Evolutionary conservation across 2,888 invertebrate genomes (phyloP).

Genomic region (Diabrotica balteata): DNA sequence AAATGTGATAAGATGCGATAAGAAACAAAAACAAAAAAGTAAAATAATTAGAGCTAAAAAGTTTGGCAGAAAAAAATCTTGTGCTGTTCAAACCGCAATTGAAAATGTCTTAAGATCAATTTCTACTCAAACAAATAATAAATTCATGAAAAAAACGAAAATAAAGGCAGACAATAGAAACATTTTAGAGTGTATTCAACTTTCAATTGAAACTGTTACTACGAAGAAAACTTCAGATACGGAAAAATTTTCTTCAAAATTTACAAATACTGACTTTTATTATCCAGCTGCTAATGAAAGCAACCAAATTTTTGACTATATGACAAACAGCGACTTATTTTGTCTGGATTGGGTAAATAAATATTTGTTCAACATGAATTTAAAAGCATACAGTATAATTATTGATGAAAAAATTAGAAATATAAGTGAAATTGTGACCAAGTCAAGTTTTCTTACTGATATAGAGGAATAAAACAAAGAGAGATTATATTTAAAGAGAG

Average conservation of each 20-base stretch:
- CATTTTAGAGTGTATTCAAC: no score
- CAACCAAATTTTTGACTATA: conserved; percentile 39
- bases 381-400: conserved; percentile 47
- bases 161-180: no score
- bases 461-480: background rate
- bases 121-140: no score
- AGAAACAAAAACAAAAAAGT: no score
- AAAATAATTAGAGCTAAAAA: no score
- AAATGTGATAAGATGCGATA: no score
- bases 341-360: conserved; percentile 52
- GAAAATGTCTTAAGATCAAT: no score
- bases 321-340: conserved; percentile 48
- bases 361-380: conserved; percentile 47
- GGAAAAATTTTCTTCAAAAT: conserved; percentile 5
- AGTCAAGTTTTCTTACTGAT: conserved; percentile 40
- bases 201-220: no score
- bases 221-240: background rate
- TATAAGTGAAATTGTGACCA: conserved; percentile 43
- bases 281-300: conserved; percentile 7
- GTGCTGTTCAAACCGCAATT: no score
- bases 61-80: no score
- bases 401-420: conserved; percentile 48
- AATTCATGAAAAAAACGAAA: no score
- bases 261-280: conserved; percentile 20
- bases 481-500: background rate